phyloP scores from a whole-genome alignment of 2,888 invertebrate genomes.

The Oasisia sp. region DNA sequence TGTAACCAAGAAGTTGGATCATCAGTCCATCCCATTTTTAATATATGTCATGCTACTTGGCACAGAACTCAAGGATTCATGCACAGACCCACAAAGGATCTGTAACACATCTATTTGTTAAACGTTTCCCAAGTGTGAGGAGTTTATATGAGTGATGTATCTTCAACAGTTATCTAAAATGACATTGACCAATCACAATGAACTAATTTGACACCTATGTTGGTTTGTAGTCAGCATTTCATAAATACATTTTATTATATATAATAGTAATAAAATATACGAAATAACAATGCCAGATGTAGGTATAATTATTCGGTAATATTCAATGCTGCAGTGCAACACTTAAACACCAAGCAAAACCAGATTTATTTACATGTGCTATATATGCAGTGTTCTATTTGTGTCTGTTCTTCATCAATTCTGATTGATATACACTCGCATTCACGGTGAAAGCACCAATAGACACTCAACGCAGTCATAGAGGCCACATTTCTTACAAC shows the following conservation, averaged over 20 bases:
- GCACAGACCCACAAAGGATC: too few relatives aligned
- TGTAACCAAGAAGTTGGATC: too few relatives aligned
- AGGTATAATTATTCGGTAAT: neutral
- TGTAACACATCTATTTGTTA: too few relatives aligned
- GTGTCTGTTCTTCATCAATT: neutral
- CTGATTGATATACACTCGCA: neutral
- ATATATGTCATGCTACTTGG: too few relatives aligned
- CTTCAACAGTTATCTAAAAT: too few relatives aligned
- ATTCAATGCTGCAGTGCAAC: neutral
- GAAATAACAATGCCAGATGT: neutral
- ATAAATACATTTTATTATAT: neutral
- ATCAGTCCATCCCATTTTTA: too few relatives aligned
- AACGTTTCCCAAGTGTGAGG: too few relatives aligned
- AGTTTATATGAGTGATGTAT: too few relatives aligned
- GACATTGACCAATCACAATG: too few relatives aligned
- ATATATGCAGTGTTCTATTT: neutral
- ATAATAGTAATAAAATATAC: neutral
- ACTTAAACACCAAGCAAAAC: neutral
- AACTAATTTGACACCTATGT: neutral
- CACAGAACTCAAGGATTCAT: too few relatives aligned
- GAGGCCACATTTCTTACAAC: too few relatives aligned
- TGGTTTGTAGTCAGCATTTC: neutral
- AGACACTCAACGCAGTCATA: neutral
- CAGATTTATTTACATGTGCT: neutral
- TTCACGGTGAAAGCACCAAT: neutral